These are phyloP conservation scores for Pangasius macronema DNA, from an alignment of 2,797 vertebrate genomes.

Conservation along the genomic window DNA sequence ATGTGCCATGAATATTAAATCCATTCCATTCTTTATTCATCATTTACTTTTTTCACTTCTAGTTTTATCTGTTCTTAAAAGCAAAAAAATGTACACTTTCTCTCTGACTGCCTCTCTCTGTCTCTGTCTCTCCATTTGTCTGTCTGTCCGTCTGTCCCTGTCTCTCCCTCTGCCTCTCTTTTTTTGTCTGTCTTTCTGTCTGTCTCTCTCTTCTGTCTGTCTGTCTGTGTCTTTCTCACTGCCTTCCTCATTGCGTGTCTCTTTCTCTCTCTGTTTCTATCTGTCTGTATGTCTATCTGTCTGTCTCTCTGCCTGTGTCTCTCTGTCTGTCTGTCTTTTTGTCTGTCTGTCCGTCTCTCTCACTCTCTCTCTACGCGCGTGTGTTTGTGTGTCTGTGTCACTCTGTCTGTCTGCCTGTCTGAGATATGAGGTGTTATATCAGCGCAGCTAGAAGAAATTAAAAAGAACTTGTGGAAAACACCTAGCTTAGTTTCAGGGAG, in stretches of 20 bases:
- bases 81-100: not conserved
- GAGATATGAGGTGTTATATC: not conserved
- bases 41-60: constrained; percentile 43
- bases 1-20: constrained; percentile 74
- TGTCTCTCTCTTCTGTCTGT: not conserved
- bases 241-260: no score
- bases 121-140: constrained; percentile 54
- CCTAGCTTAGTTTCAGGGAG: not conserved
- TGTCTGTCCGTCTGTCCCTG: constrained; percentile 20
- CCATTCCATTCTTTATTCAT: constrained; percentile 46
- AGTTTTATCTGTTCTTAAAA: constrained; percentile 29
- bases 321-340: not conserved
- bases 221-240: not conserved
- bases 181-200: constrained; percentile 33
- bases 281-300: not conserved
- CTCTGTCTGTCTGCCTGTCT: constrained; percentile 47
- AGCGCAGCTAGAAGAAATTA: not conserved
- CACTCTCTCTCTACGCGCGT: constrained; percentile 23
- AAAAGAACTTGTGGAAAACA: not conserved
- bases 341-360: constrained; percentile 8
- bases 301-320: not conserved
- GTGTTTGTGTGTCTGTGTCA: constrained; percentile 5
- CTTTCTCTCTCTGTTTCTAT: not conserved
- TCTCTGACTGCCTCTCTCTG: not conserved
- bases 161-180: not conserved